Evolutionary conservation across 1,140 invertebrate species (phyloP), one percentile per base, ranked within the genome.

Genomic region (Campoletis sonorensis): DNA sequence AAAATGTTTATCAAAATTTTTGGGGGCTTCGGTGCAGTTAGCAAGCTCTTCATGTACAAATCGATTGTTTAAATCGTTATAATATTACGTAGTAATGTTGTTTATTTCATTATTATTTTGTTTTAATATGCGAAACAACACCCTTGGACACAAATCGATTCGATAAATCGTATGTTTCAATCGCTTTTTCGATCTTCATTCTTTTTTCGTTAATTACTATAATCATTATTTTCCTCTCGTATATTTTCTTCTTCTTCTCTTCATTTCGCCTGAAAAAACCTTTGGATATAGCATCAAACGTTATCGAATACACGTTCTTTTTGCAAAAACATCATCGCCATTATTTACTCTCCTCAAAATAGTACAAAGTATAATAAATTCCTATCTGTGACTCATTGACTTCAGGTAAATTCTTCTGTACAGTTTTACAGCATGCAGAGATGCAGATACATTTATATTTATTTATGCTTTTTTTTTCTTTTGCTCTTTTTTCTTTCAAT

Each of bases 251-350:
- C 23, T 23, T 7, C 23, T 23, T 67, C 61, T 67, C 61, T 18
- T 67, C 18, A 58, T 58, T 3, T 27, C 61, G 61, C 61, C 26
- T 67, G 61, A 67, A 67, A 67, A 67, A 67, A 67, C 61, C 61
- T 67, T 67, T 67, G 61, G 61, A 67, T 67, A 67, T 67, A 67
- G 61, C 61, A 67, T 67, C 61, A 67, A 67, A 67, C 54, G 54
- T 72, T 21, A 30, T 26, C 49, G 40, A 75, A 54, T 54, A 75
- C 72, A 45, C 49, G 49, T 49, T 67, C 23, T 67, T 67, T 75
- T 45, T 75, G 37, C 72, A 75, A 75, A 51, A 49, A 45, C 40
- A 45, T 45, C 40, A 45, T 45, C 40, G 40, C 40, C 37, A 18
- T n/a, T 18, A 70, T 70, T 70, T 13, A 4, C 61, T 23, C 61